Evolutionary conservation across 37 sponge, comb jelly and placozoan species (phyloP).

Genomic region (Haliclona indistincta): DNA sequence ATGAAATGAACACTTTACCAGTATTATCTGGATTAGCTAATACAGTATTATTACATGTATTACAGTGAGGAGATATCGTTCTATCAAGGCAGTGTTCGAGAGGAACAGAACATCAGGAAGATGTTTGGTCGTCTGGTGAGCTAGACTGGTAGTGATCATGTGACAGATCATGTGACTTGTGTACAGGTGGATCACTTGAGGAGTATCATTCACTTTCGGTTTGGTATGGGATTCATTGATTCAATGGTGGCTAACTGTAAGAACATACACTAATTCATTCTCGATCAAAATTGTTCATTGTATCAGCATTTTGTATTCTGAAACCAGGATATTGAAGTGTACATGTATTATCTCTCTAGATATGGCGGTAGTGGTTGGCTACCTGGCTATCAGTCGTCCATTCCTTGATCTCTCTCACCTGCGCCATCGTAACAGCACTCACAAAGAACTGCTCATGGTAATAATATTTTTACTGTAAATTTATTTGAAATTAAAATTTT

Average conservation of each 20-base stretch:
- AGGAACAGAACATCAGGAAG: slow-evolving; percentile 67
- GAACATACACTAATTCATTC: too few relatives aligned
- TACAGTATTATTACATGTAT: too few relatives aligned
- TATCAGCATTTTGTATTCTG: too few relatives aligned
- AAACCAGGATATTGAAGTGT: too few relatives aligned
- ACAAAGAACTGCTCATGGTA: slow-evolving; percentile 69
- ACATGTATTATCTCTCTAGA: slow-evolving; percentile 42
- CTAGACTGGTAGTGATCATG: neutral
- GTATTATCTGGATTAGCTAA: too few relatives aligned
- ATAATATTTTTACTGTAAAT: too few relatives aligned
- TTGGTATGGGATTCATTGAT: slow-evolving; percentile 88
- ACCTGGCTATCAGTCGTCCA: slow-evolving; percentile 78
- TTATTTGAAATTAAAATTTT: too few relatives aligned
- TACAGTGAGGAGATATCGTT: slow-evolving; percentile 96
- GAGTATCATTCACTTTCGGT: slow-evolving; percentile 71
- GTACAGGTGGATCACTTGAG: slow-evolving; percentile 79
- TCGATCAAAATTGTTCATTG: too few relatives aligned
- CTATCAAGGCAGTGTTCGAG: slow-evolving; percentile 85
- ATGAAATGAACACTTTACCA: too few relatives aligned
- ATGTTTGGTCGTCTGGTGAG: slow-evolving; percentile 74
- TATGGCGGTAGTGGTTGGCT: slow-evolving; percentile 87
- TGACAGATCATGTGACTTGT: neutral
- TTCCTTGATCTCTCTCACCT: slow-evolving; percentile 74
- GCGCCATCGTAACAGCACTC: slow-evolving; percentile 51
- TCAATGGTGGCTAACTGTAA: slow-evolving; percentile 88